phyloP scores from a whole-genome alignment of 2,113 vertebrate genomes.

The Propithecus coquereli region DNA sequence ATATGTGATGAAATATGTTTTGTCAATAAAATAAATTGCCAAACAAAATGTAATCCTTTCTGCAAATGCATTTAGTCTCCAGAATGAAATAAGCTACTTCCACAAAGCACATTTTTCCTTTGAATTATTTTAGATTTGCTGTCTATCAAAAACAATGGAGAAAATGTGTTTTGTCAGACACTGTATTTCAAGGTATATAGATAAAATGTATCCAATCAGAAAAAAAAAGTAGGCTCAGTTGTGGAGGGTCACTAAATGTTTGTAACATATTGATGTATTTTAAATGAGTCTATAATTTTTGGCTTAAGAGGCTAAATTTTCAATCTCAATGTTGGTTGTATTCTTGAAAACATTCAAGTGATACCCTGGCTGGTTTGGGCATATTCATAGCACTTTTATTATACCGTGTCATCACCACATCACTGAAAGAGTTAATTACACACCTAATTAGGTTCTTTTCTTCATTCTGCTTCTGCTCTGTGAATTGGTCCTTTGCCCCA shows the following conservation, averaged over 20 bases:
- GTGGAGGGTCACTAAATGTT: constrained; percentile 38
- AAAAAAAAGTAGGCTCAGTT: not conserved
- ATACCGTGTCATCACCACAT: not conserved
- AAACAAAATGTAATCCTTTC: constrained; percentile 85
- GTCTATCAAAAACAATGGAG: constrained; percentile 78
- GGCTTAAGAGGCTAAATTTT: not conserved
- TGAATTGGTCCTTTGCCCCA: constrained; percentile 56
- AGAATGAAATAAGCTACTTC: constrained; percentile 81
- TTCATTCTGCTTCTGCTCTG: constrained; percentile 21
- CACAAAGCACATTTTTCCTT: constrained; percentile 76
- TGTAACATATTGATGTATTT: constrained; percentile 32
- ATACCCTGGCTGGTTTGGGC: not conserved
- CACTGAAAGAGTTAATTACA: constrained; percentile 63
- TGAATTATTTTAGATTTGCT: constrained; percentile 82
- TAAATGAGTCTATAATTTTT: constrained; percentile 13
- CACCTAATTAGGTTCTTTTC: constrained; percentile 34
- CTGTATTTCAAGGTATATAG: constrained; percentile 63
- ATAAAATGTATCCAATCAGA: constrained; percentile 76
- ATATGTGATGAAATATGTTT: constrained; percentile 84
- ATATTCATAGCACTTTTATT: not conserved
- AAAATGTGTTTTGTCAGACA: constrained; percentile 70
- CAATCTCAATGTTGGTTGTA: not conserved
- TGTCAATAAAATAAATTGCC: constrained; percentile 88
- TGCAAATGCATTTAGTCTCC: constrained; percentile 80
- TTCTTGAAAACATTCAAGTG: not conserved